Percentiles rank a stretch among this genome's conserved stretches.
Conservation (phyloP, 1,140 invertebrate genomes). For the Zaprionus lachaisei region DNA sequence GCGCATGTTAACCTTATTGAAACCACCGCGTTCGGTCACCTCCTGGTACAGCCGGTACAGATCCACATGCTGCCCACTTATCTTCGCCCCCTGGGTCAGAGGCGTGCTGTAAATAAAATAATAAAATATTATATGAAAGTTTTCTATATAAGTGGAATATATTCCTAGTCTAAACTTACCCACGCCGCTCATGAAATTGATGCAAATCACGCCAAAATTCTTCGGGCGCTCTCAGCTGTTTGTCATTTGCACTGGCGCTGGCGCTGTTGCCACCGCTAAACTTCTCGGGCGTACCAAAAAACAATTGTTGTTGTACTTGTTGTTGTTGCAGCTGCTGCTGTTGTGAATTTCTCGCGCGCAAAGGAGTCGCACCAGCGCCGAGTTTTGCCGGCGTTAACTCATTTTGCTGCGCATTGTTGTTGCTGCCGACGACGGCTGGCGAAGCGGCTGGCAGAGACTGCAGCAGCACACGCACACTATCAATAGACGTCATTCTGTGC, state of each 20-base stretch:
- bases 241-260: constrained; percentile 8
- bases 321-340: constrained; percentile 32
- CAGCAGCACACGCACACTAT: constrained; percentile 66
- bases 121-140: constrained; percentile 16
- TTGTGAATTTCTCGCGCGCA: constrained; percentile 63
- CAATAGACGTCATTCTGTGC: constrained; percentile 64
- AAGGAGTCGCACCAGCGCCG: constrained; percentile 48
- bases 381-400: constrained; percentile 61
- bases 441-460: constrained; percentile 68
- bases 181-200: constrained; percentile 93
- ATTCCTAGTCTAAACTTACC: constrained; percentile 86
- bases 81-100: constrained; percentile 90
- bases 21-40: constrained; percentile 95
- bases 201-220: constrained; percentile 91
- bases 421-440: constrained; percentile 37
- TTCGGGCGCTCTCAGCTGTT: constrained; percentile 55
- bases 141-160: neutral
- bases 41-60: constrained; percentile 95
- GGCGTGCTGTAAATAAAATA: constrained; percentile 88
- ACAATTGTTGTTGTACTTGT: constrained; percentile 31
- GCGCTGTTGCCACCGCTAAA: neutral
- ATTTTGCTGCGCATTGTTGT: constrained; percentile 39
- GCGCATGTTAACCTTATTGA: constrained; percentile 93
- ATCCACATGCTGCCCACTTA: constrained; percentile 95
- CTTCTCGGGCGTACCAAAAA: constrained; percentile 55